A percentile compares a stretch with the other conserved stretches of the same genome.
These are phyloP conservation scores for Creontiades dilutus DNA, from an alignment of 2,888 invertebrate species.

Conservation along the genomic window DNA sequence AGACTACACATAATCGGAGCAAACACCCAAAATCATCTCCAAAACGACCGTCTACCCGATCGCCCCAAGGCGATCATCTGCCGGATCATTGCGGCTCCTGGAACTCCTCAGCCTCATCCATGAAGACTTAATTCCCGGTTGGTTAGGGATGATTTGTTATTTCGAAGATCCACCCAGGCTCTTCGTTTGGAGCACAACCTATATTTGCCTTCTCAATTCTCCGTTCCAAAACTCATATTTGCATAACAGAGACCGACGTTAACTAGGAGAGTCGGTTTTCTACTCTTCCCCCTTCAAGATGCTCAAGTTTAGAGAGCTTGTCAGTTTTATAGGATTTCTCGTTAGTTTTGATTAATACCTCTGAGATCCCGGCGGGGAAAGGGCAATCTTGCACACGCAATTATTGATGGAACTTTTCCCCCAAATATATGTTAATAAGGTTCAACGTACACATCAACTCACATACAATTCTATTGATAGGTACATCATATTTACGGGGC, in stretches of 20 bases:
- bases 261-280: slow-evolving; percentile 9
- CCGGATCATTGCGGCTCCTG: slow-evolving; percentile 38
- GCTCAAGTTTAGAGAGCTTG: background rate
- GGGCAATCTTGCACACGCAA: background rate
- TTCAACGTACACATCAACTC: background rate
- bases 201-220: slow-evolving; percentile 26
- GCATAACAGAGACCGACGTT: slow-evolving; percentile 18
- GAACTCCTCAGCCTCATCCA: slow-evolving; percentile 1
- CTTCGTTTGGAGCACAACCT: background rate
- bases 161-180: background rate
- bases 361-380: background rate
- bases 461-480: too few species aligned
- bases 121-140: slow-evolving; percentile 36
- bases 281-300: background rate
- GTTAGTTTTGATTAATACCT: slow-evolving; percentile 26
- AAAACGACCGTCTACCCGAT: background rate
- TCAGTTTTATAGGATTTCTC: background rate
- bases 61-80: slow-evolving; percentile 30
- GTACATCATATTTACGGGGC: too few species aligned
- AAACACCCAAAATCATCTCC: background rate
- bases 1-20: too few species aligned
- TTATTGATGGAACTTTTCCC: background rate
- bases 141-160: slow-evolving; percentile 42
- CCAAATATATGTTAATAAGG: background rate
- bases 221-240: slow-evolving; percentile 27